Percentiles rank a stretch among this genome's conserved stretches.
Conservation (phyloP, 1,140 invertebrate species). For the Lamellibrachia luymesi region DNA sequence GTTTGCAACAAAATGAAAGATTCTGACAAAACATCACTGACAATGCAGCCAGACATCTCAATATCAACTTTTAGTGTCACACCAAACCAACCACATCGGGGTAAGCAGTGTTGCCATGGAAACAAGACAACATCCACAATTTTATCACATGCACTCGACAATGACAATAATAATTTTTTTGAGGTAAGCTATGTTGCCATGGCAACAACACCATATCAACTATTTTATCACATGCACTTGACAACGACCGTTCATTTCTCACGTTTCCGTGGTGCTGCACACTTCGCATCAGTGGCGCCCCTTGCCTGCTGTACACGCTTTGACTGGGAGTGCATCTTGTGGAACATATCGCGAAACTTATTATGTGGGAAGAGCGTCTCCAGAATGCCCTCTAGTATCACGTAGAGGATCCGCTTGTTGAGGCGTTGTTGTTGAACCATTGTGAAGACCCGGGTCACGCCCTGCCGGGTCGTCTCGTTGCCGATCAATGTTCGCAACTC, state of each 20-base stretch:
- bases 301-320: constrained; percentile 36
- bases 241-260: not conserved
- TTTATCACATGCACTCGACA: not conserved
- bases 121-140: not conserved
- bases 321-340: constrained; percentile 66
- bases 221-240: not conserved
- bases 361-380: constrained; percentile 75
- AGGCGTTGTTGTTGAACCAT: constrained; percentile 80
- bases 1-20: not conserved
- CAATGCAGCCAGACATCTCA: not conserved
- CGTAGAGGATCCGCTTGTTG: constrained; percentile 80
- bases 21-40: not conserved
- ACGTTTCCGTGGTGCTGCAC: not conserved
- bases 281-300: not conserved
- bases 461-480: constrained; percentile 80
- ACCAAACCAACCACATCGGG: not conserved
- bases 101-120: not conserved
- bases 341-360: constrained; percentile 66
- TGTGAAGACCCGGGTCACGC: constrained; percentile 85
- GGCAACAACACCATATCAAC: not conserved
- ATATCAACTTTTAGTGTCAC: not conserved
- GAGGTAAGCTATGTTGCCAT: not conserved
- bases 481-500: constrained; percentile 90
- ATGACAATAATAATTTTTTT: not conserved
- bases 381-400: constrained; percentile 81